Percentiles rank a stretch among this genome's conserved stretches.
These are phyloP conservation scores for Sigmodon hispidus DNA, from an alignment of 2,113 vertebrate species.

Conservation along the genomic window DNA sequence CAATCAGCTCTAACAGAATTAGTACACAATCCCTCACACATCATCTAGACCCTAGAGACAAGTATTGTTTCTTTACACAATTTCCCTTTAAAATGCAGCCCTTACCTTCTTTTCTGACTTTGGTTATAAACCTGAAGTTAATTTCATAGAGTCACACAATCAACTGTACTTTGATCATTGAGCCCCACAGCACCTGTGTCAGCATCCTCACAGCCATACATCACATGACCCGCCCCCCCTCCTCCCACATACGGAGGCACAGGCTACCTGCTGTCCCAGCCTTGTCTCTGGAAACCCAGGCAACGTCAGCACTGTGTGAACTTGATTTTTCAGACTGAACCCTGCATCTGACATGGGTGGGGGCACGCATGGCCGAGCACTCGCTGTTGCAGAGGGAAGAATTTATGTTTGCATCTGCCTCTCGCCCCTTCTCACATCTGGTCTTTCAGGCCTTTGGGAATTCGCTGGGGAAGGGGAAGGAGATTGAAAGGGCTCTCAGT, in stretches of 20 bases:
- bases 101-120: neutral
- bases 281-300: conserved; percentile 67
- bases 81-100: neutral
- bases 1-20: neutral
- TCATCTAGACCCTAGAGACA: neutral
- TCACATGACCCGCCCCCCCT: neutral
- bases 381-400: conserved; percentile 76
- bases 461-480: conserved; percentile 37
- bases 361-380: conserved; percentile 71
- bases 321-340: conserved; percentile 79
- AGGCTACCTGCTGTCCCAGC: neutral
- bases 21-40: rapidly evolving
- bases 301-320: conserved; percentile 73
- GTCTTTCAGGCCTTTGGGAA: conserved; percentile 76
- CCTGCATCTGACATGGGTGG: conserved; percentile 67
- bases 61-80: neutral
- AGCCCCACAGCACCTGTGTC: neutral
- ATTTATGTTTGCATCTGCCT: conserved; percentile 82
- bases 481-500: conserved; percentile 22
- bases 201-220: neutral
- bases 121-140: conserved; percentile 23
- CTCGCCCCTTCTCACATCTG: conserved; percentile 82
- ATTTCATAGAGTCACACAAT: neutral
- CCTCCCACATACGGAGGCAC: neutral
- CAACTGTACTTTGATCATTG: neutral